phyloP scores from a whole-genome alignment of 2,113 vertebrate genomes.

The Ciconia boyciana region DNA sequence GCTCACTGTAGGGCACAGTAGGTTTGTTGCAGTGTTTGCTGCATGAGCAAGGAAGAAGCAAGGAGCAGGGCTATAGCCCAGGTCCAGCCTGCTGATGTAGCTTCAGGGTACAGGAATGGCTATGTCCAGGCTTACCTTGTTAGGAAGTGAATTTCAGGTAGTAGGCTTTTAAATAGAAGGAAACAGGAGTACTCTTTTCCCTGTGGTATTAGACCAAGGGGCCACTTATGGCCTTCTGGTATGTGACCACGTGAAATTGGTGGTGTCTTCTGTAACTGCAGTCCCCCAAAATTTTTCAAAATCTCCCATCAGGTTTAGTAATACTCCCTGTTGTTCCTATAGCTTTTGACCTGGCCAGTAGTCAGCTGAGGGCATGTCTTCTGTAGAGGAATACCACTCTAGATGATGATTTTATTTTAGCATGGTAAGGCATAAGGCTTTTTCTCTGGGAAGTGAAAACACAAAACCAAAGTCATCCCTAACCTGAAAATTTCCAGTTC shows the following conservation, averaged over 20 bases:
- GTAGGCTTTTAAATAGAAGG: not conserved
- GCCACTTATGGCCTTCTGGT: not conserved
- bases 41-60: not conserved
- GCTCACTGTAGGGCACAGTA: not conserved
- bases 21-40: not conserved
- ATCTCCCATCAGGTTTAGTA: not conserved
- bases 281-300: not conserved
- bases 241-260: not conserved
- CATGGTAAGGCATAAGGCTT: not conserved
- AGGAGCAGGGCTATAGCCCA: not conserved
- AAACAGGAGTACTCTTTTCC: not conserved
- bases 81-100: not conserved
- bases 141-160: not conserved
- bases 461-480: not conserved
- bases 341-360: not conserved
- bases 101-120: not conserved
- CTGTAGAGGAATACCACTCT: accelerated
- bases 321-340: not conserved
- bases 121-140: not conserved
- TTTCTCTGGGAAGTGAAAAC: not conserved
- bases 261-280: not conserved
- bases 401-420: not conserved
- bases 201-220: not conserved
- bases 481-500: not conserved
- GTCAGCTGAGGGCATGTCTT: not conserved